These are phyloP conservation scores for Bradynema listronoti DNA, from an alignment of 1,140 invertebrate genomes.

Conservation along the genomic window DNA sequence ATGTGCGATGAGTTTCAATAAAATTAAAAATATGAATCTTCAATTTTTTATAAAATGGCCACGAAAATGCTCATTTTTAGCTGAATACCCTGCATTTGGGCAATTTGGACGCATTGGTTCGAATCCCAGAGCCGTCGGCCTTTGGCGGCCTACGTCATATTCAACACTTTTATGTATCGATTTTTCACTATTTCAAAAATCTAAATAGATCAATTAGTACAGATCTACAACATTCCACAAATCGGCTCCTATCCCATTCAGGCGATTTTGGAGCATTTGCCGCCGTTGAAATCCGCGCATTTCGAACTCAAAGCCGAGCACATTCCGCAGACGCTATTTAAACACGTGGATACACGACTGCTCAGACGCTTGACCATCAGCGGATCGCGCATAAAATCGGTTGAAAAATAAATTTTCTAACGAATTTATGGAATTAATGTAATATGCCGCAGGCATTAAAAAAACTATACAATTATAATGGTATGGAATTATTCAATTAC, in stretches of 20 bases:
- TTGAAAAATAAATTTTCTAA: slow-evolving; percentile 27
- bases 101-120: slow-evolving; percentile 21
- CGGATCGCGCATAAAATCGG: too few relatives aligned
- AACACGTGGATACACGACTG: slow-evolving; percentile 27
- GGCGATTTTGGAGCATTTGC: slow-evolving; percentile 24
- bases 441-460: not conserved
- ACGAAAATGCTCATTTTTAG: slow-evolving; percentile 10
- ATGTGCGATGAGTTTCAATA: slow-evolving; percentile 2
- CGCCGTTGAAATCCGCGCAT: slow-evolving; percentile 33
- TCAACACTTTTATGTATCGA: slow-evolving; percentile 22
- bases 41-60: not conserved
- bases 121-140: slow-evolving; percentile 16
- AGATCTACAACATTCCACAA: slow-evolving; percentile 25
- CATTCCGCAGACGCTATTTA: slow-evolving; percentile 20
- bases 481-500: not conserved
- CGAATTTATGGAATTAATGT: not conserved
- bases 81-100: slow-evolving; percentile 25
- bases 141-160: slow-evolving; percentile 25
- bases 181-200: slow-evolving; percentile 11
- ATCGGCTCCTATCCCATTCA: slow-evolving; percentile 28
- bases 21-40: not conserved
- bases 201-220: slow-evolving; percentile 19
- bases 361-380: slow-evolving; percentile 28
- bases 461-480: not conserved
- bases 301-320: slow-evolving; percentile 19